Evolutionary conservation across 2,797 vertebrate species (phyloP).

Genomic region (Epinephelus coioides): DNA sequence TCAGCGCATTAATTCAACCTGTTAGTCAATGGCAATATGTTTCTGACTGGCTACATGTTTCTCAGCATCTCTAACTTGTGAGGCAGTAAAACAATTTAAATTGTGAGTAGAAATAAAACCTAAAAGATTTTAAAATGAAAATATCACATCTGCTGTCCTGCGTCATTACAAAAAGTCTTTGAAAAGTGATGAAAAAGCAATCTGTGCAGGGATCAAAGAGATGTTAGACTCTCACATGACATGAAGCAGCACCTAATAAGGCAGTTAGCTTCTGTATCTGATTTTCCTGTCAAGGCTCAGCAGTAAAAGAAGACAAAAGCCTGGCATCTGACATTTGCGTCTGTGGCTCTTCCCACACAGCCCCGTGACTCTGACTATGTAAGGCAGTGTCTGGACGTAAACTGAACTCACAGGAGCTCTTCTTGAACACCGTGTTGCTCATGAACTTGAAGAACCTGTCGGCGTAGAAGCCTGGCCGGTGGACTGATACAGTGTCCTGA

Average conservation of each 20-base stretch:
- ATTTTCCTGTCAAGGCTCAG: conserved; percentile 52
- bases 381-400: conserved; percentile 52
- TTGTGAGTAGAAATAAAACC: background rate
- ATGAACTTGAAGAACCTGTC: conserved; percentile 99
- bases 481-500: conserved; percentile 98
- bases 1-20: no score
- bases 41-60: background rate
- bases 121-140: background rate
- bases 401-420: conserved; percentile 94
- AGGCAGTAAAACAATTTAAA: background rate
- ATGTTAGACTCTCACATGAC: conserved; percentile 24
- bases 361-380: conserved; percentile 69
- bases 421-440: conserved; percentile 95
- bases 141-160: background rate
- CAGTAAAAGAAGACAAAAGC: conserved; percentile 54
- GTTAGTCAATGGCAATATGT: background rate
- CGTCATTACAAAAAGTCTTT: background rate
- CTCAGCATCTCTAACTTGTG: background rate
- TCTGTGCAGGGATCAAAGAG: conserved; percentile 25
- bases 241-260: conserved; percentile 65
- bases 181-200: conserved; percentile 18
- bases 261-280: conserved; percentile 47
- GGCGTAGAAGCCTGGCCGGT: conserved; percentile 97
- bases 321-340: conserved; percentile 54
- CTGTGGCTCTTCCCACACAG: conserved; percentile 29